These are phyloP conservation scores for Aphelinus atriplicis DNA, from an alignment of 1,140 invertebrate genomes.

Conservation along the genomic window DNA sequence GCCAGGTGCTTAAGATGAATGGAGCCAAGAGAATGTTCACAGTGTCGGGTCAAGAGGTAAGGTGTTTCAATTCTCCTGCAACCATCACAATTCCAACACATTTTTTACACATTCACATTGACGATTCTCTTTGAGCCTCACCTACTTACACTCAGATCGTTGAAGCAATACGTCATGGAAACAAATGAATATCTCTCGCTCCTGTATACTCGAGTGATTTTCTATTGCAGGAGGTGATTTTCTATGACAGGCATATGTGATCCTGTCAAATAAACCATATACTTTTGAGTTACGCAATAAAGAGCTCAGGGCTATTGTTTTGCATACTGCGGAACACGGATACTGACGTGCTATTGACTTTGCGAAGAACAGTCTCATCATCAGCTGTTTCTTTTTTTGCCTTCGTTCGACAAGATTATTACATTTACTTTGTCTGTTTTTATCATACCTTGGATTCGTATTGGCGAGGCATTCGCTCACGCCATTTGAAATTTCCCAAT, in stretches of 20 bases:
- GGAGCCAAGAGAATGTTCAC: constrained; percentile 91
- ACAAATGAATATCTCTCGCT: too few species aligned
- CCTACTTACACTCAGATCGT: too few species aligned
- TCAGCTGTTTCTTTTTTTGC: background rate
- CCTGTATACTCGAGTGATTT: too few species aligned
- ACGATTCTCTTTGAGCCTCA: too few species aligned
- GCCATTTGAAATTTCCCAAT: too few species aligned
- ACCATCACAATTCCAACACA: too few species aligned
- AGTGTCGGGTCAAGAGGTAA: constrained; percentile 88
- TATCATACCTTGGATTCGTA: too few species aligned
- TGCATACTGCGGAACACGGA: constrained; percentile 36
- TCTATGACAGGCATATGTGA: background rate
- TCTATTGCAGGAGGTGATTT: background rate
- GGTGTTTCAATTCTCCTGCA: constrained; percentile 1
- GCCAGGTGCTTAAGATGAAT: constrained; percentile 90
- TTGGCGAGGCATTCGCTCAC: too few species aligned
- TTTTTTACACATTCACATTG: too few species aligned
- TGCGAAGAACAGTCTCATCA: background rate
- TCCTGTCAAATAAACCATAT: background rate
- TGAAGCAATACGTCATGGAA: too few species aligned
- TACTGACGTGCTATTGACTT: constrained; percentile 19
- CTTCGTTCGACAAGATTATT: constrained; percentile 14
- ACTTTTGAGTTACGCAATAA: constrained; percentile 25
- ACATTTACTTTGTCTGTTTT: background rate
- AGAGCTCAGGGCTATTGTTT: constrained; percentile 39